Base-by-base conservation (phyloP, 2,113 vertebrate species). In the Lepus timidus region DNA sequence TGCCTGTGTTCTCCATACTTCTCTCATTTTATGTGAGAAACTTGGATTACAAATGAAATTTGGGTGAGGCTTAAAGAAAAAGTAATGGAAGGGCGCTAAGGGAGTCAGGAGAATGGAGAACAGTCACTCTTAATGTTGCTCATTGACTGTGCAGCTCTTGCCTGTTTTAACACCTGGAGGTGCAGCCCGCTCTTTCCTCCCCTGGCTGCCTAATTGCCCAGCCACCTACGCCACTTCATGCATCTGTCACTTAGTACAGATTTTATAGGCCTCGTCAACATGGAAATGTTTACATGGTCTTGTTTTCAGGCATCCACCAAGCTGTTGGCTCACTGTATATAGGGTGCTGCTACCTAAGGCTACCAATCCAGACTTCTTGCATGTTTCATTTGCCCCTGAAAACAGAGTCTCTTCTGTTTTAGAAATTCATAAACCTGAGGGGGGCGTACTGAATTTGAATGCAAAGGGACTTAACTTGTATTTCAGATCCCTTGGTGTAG, bases 361-460 rank as follows among this genome's bases (percentile, higher is more conserved):
- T 75, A 51, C 67, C 58, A 44, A 52, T 96, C 64, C 75, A 84
- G 31, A 78, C 65, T 89, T 88, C 55, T 75, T 49, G 0, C 61
- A 36, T 81, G 9, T 89, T 93, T 55, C 52, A 4, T 91, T 91
- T 93, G 81, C 67, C 64, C 67, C 51, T 83, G 20, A 94, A 79
- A 96, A 83, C 49, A 95, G n/a, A 80, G 89, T 80, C n/a, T 94
- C 29, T 88, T 93, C 68, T 96, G 14, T 85, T 97, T 95, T 78
- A 3, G 11, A 97, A 90, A 51, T 96, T 94, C 13, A 76, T 87
- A 64, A 93, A 80, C 71, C 49, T 79, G 39, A 82, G 68, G 27
- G 16, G 25, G 14, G 25, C 51, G 82, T 78, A 82, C n/a, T 9
- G 14, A 85, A 70, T 68, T 71, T 25, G 22, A 55, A 22, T 68